A percentile compares a stretch with the other conserved stretches of the same genome.
Evolutionary conservation across 92 coral and sea anemone species (phyloP).

Genomic region (Bergia sp.): DNA sequence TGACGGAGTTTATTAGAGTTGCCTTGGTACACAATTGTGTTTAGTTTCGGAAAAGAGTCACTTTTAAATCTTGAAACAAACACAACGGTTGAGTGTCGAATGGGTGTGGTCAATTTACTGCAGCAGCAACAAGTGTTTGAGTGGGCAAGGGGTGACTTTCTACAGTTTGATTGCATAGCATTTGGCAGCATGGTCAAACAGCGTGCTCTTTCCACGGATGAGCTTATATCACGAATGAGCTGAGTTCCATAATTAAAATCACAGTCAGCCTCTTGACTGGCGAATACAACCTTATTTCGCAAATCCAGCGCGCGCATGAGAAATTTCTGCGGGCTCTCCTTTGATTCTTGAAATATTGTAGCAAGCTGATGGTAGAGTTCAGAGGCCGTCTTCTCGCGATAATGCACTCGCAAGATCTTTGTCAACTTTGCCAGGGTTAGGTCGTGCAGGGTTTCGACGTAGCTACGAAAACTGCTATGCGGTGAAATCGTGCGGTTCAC

Average conservation of each 20-base stretch:
- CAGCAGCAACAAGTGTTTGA: too few species aligned
- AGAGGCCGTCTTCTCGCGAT: conserved; percentile 50
- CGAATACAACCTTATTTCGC: conserved; percentile 63
- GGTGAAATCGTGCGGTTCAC: conserved; percentile 59
- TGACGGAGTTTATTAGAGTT: too few species aligned
- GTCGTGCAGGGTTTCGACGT: conserved; percentile 56
- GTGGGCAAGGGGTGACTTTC: too few species aligned
- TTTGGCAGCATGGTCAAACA: too few species aligned
- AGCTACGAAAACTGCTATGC: conserved; percentile 62
- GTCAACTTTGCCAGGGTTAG: conserved; percentile 54
- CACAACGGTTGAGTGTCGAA: too few species aligned
- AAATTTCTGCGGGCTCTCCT: conserved; percentile 61
- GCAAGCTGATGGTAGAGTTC: conserved; percentile 56
- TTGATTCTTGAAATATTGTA: conserved; percentile 53
- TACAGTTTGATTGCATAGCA: too few species aligned
- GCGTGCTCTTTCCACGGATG: too few species aligned
- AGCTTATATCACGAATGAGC: conserved; percentile 47
- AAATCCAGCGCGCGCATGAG: conserved; percentile 53
- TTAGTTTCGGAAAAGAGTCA: too few species aligned
- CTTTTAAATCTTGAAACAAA: too few species aligned
- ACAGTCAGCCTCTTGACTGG: conserved; percentile 74
- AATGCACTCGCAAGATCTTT: conserved; percentile 54
- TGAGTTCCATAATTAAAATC: conserved; percentile 63
- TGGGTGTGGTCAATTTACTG: too few species aligned
- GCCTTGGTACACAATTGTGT: too few species aligned